A percentile compares a stretch with the other conserved stretches of the same genome.
Evolutionary conservation across 2,113 vertebrate species (phyloP).

Genomic region (Chiloscyllium plagiosum): DNA sequence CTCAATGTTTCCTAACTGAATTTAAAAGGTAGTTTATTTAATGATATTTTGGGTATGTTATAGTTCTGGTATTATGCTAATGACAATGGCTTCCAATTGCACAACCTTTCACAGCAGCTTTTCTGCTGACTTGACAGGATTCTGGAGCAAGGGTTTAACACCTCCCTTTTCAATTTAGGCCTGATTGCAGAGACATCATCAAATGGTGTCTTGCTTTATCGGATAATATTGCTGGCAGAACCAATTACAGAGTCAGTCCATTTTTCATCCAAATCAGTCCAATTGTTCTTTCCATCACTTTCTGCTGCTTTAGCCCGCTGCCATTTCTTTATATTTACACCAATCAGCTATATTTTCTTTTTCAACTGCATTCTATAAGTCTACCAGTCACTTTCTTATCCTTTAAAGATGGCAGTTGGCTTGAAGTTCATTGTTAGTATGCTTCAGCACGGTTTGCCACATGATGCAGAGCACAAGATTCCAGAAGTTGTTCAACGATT

Average conservation of each 20-base stretch:
- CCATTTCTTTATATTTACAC: neutral
- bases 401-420: neutral
- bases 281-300: neutral
- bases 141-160: neutral
- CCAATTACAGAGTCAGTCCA: neutral
- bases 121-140: constrained; percentile 6
- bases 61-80: neutral
- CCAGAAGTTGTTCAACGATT: neutral
- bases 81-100: neutral
- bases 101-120: neutral
- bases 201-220: neutral
- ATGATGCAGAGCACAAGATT: neutral
- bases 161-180: neutral
- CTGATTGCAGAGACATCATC: neutral
- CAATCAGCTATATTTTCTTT: neutral
- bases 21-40: neutral
- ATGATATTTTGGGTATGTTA: neutral
- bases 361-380: neutral
- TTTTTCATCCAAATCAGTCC: neutral
- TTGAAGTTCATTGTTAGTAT: neutral
- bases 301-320: neutral
- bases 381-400: neutral
- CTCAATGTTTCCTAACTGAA: neutral
- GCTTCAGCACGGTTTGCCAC: neutral
- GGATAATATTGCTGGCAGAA: neutral